Conservation (phyloP, 2,797 vertebrate species). For the Cirrhinus molitorella region DNA sequence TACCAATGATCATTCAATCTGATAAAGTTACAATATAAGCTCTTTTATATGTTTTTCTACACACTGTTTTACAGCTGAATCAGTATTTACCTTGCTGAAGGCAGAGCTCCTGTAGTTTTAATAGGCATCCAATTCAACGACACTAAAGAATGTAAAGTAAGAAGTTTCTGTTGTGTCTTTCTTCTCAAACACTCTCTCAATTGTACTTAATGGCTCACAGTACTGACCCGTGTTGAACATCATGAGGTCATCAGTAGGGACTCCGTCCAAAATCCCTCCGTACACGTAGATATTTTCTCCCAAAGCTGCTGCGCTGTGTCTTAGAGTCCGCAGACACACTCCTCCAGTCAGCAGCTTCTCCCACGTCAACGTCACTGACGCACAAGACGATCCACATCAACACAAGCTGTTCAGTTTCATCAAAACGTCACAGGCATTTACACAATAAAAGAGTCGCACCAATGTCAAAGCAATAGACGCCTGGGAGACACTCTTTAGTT, state of each 20-base stretch:
- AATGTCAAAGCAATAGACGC: constrained; percentile 77
- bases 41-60: not conserved
- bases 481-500: constrained; percentile 73
- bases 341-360: constrained; percentile 68
- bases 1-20: not conserved
- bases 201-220: too few relatives aligned
- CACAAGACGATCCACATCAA: not conserved
- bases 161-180: too few relatives aligned
- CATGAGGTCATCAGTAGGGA: constrained; percentile 73
- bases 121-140: constrained; percentile 79
- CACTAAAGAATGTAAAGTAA: constrained; percentile 64
- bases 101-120: constrained; percentile 73
- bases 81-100: constrained; percentile 71
- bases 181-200: too few relatives aligned
- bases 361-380: constrained; percentile 77
- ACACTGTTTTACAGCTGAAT: not conserved
- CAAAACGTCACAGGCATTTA: not conserved
- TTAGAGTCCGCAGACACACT: constrained; percentile 67
- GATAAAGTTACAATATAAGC: not conserved
- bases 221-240: constrained; percentile 79
- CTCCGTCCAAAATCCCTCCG: constrained; percentile 71
- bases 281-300: constrained; percentile 80
- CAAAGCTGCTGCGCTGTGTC: constrained; percentile 71
- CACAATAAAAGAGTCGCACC: constrained; percentile 64
- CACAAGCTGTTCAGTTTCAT: not conserved